Conservation (phyloP, 2,888 invertebrate genomes). For the Dendrolimus houi region DNA sequence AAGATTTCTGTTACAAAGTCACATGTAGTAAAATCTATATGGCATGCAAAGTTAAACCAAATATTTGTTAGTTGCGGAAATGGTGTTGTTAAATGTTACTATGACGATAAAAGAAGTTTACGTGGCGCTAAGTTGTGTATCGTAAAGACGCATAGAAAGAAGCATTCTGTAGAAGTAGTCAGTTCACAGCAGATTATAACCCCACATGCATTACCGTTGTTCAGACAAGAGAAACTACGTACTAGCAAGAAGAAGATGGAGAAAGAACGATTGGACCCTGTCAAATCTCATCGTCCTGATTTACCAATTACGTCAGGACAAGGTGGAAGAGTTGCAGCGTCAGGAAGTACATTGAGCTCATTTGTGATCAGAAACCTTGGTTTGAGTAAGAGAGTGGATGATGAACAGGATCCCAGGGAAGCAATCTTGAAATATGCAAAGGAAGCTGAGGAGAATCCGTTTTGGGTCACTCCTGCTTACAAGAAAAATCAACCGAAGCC, state of each 20-base stretch:
- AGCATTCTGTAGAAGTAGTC: slow-evolving; percentile 89
- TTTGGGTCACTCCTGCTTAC: slow-evolving; percentile 96
- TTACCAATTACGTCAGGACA: slow-evolving; percentile 92
- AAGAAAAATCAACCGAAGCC: slow-evolving; percentile 91
- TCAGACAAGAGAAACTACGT: slow-evolving; percentile 92
- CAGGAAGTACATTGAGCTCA: slow-evolving; percentile 96
- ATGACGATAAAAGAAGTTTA: slow-evolving; percentile 90
- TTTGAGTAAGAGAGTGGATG: slow-evolving; percentile 92
- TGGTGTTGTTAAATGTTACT: slow-evolving; percentile 92
- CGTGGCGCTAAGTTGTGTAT: slow-evolving; percentile 95
- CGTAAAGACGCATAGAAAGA: slow-evolving; percentile 86
- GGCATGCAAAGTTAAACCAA: slow-evolving; percentile 99
- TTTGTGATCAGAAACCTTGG: slow-evolving; percentile 97
- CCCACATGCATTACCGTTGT: slow-evolving; percentile 96
- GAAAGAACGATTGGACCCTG: slow-evolving; percentile 91
- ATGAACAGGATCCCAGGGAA: slow-evolving; percentile 95
- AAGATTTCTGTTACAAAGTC: slow-evolving; percentile 86
- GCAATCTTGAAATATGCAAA: slow-evolving; percentile 96
- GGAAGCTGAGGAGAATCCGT: slow-evolving; percentile 96
- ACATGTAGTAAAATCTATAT: slow-evolving; percentile 90
- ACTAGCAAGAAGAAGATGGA: slow-evolving; percentile 94
- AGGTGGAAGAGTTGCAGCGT: slow-evolving; percentile 95
- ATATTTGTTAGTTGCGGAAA: slow-evolving; percentile 95
- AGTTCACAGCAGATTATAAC: slow-evolving; percentile 96
- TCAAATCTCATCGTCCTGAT: slow-evolving; percentile 89